phyloP scores from a whole-genome alignment of 2,113 vertebrate species.

The Labeo rohita region DNA sequence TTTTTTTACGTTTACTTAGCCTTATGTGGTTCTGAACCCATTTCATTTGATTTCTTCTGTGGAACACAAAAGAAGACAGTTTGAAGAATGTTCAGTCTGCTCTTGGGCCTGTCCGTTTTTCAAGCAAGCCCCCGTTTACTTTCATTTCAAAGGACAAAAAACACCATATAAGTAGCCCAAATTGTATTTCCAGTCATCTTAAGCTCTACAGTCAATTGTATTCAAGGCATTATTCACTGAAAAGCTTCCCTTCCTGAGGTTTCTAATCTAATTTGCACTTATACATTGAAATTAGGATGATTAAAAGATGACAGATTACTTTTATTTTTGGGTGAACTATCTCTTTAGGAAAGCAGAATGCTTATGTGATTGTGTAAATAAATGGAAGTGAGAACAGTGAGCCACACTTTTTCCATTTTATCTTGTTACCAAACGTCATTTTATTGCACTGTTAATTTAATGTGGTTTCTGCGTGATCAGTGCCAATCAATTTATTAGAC shows the following conservation, averaged over 20 bases:
- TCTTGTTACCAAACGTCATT: neutral
- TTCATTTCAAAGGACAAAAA: neutral
- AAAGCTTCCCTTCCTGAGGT: neutral
- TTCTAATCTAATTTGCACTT: neutral
- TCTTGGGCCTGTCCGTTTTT: too few species aligned
- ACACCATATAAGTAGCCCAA: neutral
- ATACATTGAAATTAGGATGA: neutral
- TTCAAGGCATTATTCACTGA: neutral
- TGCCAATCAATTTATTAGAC: neutral
- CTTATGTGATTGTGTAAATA: neutral
- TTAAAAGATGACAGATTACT: neutral
- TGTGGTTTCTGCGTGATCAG: constrained; percentile 18
- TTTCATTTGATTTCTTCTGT: neutral
- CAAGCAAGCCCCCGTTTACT: neutral
- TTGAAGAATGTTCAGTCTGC: too few species aligned
- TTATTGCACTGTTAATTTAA: neutral
- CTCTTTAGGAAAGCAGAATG: neutral
- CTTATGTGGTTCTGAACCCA: too few species aligned
- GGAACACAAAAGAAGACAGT: neutral
- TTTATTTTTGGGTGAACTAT: neutral
- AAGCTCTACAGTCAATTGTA: neutral
- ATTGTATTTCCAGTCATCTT: neutral
- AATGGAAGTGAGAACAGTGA: neutral
- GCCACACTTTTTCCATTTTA: constrained; percentile 9
- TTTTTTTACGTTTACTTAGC: too few species aligned